These are phyloP conservation scores for Chorisops tibialis DNA, from an alignment of 2,888 invertebrate genomes.

Conservation along the genomic window DNA sequence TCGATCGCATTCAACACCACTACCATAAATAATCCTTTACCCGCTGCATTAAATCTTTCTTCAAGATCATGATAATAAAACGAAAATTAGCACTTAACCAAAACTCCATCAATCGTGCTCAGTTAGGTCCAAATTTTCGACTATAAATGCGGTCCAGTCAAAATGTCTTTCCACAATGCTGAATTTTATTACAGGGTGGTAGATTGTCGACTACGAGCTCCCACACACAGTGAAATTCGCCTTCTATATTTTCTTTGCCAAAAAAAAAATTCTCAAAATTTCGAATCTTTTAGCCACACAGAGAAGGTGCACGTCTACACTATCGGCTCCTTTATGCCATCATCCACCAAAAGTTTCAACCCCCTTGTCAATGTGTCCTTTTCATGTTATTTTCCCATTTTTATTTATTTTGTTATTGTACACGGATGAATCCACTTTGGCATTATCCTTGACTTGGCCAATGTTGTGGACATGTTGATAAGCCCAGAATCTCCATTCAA, in stretches of 20 bases:
- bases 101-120: background rate
- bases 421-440: conserved; percentile 34
- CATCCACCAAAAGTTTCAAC: conserved; percentile 14
- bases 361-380: conserved; percentile 1
- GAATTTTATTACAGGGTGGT: conserved; percentile 30
- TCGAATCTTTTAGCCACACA: background rate
- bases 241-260: background rate
- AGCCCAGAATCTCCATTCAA: conserved; percentile 42
- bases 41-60: too few species aligned
- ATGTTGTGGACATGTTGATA: conserved; percentile 38
- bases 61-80: too few species aligned
- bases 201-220: conserved; percentile 5
- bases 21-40: too few species aligned
- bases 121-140: background rate
- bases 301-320: background rate
- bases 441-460: conserved; percentile 34
- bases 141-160: background rate
- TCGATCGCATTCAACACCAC: too few species aligned
- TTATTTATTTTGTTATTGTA: conserved; percentile 35
- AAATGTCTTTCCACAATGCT: conserved; percentile 27
- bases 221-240: too few species aligned
- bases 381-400: conserved; percentile 34
- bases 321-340: background rate
- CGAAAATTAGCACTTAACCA: conserved; percentile 24
- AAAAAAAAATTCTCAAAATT: conserved; percentile 10